A percentile compares a stretch with the other conserved stretches of the same genome.
phyloP scores from a whole-genome alignment of 2,888 invertebrate species.

The Drosophila putrida region DNA sequence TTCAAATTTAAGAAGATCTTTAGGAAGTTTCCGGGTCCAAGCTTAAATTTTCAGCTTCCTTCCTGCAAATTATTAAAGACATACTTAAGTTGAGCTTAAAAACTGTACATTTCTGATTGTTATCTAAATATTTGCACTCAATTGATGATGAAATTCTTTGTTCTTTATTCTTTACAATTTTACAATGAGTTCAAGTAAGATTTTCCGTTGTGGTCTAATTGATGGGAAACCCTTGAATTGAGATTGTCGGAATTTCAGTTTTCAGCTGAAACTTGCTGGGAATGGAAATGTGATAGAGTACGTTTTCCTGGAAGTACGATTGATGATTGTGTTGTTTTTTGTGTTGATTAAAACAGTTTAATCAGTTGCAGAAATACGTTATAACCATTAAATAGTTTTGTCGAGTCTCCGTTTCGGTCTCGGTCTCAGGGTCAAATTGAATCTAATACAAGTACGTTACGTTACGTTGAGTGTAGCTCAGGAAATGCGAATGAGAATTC shows the following conservation, averaged over 20 bases:
- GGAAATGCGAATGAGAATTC: slow-evolving; percentile 49
- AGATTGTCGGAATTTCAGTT: slow-evolving; percentile 25
- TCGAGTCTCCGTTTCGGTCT: slow-evolving; percentile 11
- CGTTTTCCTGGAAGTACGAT: slow-evolving; percentile 48
- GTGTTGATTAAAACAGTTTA: slow-evolving; percentile 43
- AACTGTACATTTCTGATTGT: background rate
- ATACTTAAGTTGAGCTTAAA: background rate
- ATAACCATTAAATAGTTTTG: slow-evolving; percentile 31
- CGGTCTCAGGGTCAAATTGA: slow-evolving; percentile 43
- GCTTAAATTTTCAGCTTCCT: too few species aligned
- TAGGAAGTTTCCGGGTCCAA: too few species aligned
- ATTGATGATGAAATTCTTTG: slow-evolving; percentile 6
- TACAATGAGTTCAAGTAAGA: slow-evolving; percentile 17
- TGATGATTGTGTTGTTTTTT: slow-evolving; percentile 27
- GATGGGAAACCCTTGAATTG: slow-evolving; percentile 30
- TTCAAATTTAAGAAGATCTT: too few species aligned
- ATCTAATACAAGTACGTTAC: slow-evolving; percentile 34
- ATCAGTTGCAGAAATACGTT: slow-evolving; percentile 38
- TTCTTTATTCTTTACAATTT: background rate
- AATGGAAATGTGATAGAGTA: slow-evolving; percentile 40
- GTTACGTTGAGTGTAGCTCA: slow-evolving; percentile 35
- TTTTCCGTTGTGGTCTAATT: slow-evolving; percentile 23
- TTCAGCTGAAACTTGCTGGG: slow-evolving; percentile 16
- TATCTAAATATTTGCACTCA: slow-evolving; percentile 3
- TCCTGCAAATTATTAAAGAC: too few species aligned